Base-by-base conservation (phyloP, 1,140 invertebrate genomes). In the Drosophila watanabei region DNA sequence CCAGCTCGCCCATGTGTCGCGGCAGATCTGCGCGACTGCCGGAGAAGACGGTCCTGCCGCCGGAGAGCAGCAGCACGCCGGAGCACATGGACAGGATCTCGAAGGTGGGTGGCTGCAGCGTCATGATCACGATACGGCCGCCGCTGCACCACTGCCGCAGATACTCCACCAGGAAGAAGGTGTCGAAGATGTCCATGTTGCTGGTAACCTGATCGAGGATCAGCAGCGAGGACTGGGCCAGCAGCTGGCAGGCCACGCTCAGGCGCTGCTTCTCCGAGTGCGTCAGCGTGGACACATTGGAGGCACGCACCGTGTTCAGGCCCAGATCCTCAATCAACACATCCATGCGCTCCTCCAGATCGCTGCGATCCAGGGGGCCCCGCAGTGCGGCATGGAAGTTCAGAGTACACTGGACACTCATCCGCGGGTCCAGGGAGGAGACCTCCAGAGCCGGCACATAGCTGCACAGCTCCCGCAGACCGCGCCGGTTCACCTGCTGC, bases 21-120 rank as follows among this genome's bases (percentile, higher is more conserved):
- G 98, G 95, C 96, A 99, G 97, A 91, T 98, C 97, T 76, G 96
- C 95, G 80, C 98, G 95, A 68, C 96, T 95, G 16, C 98, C 98
- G 80, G 97, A 98, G 91, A 97, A 99, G 95, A 99, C 97, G 6
- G 98, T 96, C 63, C 98, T 94, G 20, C 98, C 98, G 1, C 97
- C 97, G 13, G 98, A 98, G 52, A 99, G 95, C 49, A 99, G 93
- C 9, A 97, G 94, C 13, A 98, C 97, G 33, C 92, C 94, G 13
- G 97, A 97, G 48, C 99, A 95, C 98, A 99, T 99, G 10, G 98
- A 98, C 62, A 99, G 96, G 66, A 99, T 98, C 94, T 99, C 98
- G 91, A 98, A 98, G 0, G 98, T 99, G 0, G 98, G 97, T 24
- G 98, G 98, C 93, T 98, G 98, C 13, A 99, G 94, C 0, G 98